Evolutionary conservation across 1,140 invertebrate species (phyloP).

Genomic region (Chelonus insularis): DNA sequence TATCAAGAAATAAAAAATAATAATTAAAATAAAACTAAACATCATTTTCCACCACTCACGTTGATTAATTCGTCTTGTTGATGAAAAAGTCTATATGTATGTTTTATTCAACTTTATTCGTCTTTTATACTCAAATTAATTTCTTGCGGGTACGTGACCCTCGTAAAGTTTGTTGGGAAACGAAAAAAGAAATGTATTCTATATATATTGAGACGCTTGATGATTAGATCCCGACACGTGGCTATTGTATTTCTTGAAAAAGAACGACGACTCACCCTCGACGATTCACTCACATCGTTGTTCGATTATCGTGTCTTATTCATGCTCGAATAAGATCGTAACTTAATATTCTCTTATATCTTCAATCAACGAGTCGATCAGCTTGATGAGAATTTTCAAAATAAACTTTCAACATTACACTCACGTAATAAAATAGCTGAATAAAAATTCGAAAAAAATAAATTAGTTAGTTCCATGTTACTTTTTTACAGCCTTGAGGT

Average conservation of each 20-base stretch:
- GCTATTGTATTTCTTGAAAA: conserved; percentile 36
- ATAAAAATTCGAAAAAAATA: too few relatives aligned
- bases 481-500: too few relatives aligned
- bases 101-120: background rate
- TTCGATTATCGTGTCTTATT: conserved; percentile 12
- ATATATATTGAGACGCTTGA: conserved; percentile 24
- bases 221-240: conserved; percentile 53
- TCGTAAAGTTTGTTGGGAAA: conserved; percentile 3
- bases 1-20: too few relatives aligned
- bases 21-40: too few relatives aligned
- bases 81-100: background rate
- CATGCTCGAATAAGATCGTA: conserved; percentile 15
- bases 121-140: background rate
- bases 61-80: too few relatives aligned
- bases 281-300: conserved; percentile 18
- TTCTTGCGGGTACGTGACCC: conserved; percentile 3
- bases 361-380: conserved; percentile 16
- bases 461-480: too few relatives aligned
- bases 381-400: conserved; percentile 15
- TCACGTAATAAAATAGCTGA: too few relatives aligned
- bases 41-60: too few relatives aligned
- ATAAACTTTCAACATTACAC: too few relatives aligned
- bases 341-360: conserved; percentile 24
- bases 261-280: conserved; percentile 14
- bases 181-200: conserved; percentile 19